Conservation (phyloP, 2,888 invertebrate genomes). For the Pediacus dermestoides region DNA sequence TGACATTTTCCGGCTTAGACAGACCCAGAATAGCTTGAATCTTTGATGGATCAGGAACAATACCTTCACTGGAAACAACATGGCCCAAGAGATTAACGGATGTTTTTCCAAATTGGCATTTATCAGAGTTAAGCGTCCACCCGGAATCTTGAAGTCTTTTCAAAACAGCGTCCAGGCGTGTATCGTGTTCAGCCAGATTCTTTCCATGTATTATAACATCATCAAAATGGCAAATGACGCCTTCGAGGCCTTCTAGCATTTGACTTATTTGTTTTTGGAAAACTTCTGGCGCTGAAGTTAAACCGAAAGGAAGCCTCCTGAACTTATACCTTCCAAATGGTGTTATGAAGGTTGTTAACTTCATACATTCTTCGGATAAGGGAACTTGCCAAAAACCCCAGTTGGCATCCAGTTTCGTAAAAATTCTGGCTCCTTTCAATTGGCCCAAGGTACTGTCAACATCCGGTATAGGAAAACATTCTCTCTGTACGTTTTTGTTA, state of each 20-base stretch:
- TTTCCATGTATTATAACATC: slow-evolving; percentile 4
- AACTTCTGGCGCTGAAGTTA: slow-evolving; percentile 17
- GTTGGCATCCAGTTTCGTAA: slow-evolving; percentile 20
- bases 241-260: slow-evolving; percentile 1
- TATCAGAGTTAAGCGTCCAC: slow-evolving; percentile 25
- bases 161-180: slow-evolving; percentile 20
- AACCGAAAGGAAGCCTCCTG: slow-evolving; percentile 27
- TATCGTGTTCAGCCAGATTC: slow-evolving; percentile 5
- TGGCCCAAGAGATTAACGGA: slow-evolving; percentile 32
- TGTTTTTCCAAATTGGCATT: slow-evolving; percentile 23
- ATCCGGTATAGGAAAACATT: not conserved
- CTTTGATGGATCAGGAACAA: slow-evolving; percentile 1
- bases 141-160: slow-evolving; percentile 17
- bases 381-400: slow-evolving; percentile 29
- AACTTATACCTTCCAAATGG: slow-evolving; percentile 29
- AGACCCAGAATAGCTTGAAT: not conserved
- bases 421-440: slow-evolving; percentile 1
- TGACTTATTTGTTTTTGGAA: slow-evolving; percentile 5
- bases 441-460: not conserved
- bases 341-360: slow-evolving; percentile 30
- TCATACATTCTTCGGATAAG: slow-evolving; percentile 24
- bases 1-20: slow-evolving; percentile 1
- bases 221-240: slow-evolving; percentile 11
- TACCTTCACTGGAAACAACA: slow-evolving; percentile 22
- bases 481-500: slow-evolving; percentile 10